Evolutionary conservation across 2,888 invertebrate species (phyloP).

Genomic region (Catocala fraxini): DNA sequence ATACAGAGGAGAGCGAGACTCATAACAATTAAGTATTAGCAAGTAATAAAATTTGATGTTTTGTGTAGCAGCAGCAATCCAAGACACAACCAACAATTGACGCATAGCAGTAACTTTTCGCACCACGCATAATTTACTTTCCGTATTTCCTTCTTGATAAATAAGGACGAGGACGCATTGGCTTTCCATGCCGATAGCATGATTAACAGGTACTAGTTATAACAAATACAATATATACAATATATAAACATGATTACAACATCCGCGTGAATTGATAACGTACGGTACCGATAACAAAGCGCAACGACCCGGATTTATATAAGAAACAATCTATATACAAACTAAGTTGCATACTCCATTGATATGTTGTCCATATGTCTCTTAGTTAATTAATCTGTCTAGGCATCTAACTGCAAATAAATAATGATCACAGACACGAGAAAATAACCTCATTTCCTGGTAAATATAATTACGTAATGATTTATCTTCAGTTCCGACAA

Average conservation of each 20-base stretch:
- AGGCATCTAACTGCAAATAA: constrained; percentile 7
- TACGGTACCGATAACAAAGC: constrained; percentile 49
- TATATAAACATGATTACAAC: constrained; percentile 42
- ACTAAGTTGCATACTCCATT: not conserved
- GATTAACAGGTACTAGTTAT: constrained; percentile 17
- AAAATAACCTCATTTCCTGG: constrained; percentile 5
- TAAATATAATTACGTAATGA: not conserved
- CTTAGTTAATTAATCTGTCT: constrained; percentile 11
- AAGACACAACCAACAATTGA: too few relatives aligned
- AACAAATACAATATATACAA: constrained; percentile 2
- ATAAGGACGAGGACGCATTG: too few relatives aligned
- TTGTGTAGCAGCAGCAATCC: too few relatives aligned
- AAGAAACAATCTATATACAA: constrained; percentile 31
- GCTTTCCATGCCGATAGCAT: constrained; percentile 2
- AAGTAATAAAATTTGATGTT: too few relatives aligned
- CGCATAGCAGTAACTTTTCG: too few relatives aligned
- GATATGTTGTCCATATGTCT: too few relatives aligned
- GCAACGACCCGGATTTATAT: constrained; percentile 58
- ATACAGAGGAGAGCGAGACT: too few relatives aligned
- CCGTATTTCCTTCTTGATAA: too few relatives aligned
- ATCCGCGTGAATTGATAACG: constrained; percentile 48
- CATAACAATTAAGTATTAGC: too few relatives aligned
- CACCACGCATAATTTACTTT: too few relatives aligned
- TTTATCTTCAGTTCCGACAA: not conserved
- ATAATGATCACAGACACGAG: not conserved